Evolutionary conservation across 2,888 invertebrate species (phyloP).

Genomic region (Phaonia tiefii): DNA sequence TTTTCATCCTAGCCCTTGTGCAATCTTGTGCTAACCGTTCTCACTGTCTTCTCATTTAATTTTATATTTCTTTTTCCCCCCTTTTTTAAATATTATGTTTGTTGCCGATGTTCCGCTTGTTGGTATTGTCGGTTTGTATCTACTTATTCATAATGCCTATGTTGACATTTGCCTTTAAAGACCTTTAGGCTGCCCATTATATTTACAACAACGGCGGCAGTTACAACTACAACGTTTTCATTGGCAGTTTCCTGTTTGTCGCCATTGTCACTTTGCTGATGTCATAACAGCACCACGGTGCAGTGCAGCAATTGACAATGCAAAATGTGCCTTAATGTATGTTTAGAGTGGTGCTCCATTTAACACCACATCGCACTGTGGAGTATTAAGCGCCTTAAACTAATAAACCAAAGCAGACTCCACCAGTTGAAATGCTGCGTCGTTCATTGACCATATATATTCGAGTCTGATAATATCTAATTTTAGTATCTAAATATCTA

Average conservation of each 20-base stretch:
- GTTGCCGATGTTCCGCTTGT: not conserved
- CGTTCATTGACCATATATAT: no score
- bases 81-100: not conserved
- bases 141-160: conserved; percentile 52
- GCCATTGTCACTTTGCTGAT: not conserved
- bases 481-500: no score
- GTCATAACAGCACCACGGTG: not conserved
- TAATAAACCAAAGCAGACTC: no score
- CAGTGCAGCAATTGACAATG: no score
- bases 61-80: conserved; percentile 18
- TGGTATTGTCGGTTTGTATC: conserved; percentile 8
- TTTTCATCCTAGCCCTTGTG: conserved; percentile 5
- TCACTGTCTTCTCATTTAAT: conserved; percentile 40
- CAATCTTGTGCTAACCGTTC: conserved; percentile 60
- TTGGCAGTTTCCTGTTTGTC: conserved; percentile 50
- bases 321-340: no score
- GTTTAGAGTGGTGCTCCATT: conserved; percentile 1
- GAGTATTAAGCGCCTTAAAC: no score
- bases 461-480: no score
- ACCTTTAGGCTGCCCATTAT: conserved; percentile 54
- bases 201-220: conserved; percentile 12
- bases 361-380: not conserved
- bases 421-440: no score
- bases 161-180: conserved; percentile 64
- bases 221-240: conserved; percentile 49